Evolutionary conservation across 2,113 vertebrate genomes (phyloP).

Genomic region (Sinocyclocheilus rhinocerous): DNA sequence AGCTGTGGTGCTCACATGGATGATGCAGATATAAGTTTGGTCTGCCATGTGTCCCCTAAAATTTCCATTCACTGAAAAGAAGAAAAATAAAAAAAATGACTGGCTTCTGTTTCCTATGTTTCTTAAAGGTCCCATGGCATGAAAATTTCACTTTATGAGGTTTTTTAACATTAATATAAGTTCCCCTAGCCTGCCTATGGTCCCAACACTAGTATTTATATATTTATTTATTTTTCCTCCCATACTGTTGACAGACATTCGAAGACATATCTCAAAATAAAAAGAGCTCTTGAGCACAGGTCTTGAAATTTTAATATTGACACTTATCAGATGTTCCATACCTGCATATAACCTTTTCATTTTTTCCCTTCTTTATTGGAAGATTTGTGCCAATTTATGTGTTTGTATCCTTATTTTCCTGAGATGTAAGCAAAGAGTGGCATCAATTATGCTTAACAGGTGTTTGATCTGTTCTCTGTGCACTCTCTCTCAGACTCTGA

Average conservation of each 20-base stretch:
- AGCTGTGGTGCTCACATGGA: not conserved
- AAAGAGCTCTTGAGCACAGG: not conserved
- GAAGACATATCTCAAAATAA: not conserved
- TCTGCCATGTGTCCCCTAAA: not conserved
- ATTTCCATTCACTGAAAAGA: not conserved
- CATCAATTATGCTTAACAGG: constrained; percentile 23
- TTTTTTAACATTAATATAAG: too few species aligned
- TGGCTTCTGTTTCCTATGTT: not conserved
- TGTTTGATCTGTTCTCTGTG: constrained; percentile 14
- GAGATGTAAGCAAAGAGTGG: not conserved
- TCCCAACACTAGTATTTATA: not conserved
- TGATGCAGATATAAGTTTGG: not conserved
- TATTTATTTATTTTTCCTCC: not conserved
- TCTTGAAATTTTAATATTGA: not conserved
- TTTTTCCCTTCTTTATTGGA: not conserved
- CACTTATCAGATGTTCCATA: not conserved
- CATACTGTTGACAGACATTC: constrained; percentile 5
- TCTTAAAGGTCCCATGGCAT: too few species aligned
- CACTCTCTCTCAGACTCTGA: not conserved
- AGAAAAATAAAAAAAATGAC: not conserved
- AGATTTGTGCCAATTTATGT: not conserved
- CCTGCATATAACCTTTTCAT: not conserved
- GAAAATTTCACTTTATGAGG: too few species aligned
- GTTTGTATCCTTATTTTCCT: not conserved
- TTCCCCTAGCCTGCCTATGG: too few species aligned